Evolutionary conservation across 2,888 invertebrate genomes (phyloP).

Genomic region (Cantharis rufa): DNA sequence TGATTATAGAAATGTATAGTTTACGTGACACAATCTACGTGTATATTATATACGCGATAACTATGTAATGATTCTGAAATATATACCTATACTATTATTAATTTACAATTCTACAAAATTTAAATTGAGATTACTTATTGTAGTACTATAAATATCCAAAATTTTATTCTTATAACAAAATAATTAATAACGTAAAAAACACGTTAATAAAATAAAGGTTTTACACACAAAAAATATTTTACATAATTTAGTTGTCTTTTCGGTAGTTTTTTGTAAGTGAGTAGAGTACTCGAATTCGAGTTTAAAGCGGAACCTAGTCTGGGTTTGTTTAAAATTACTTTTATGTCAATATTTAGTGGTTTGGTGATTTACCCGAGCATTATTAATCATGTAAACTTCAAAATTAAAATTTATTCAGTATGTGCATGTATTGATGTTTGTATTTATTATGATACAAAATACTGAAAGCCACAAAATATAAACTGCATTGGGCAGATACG

Average conservation of each 20-base stretch:
- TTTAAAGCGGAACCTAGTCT: too few relatives aligned
- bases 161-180: too few relatives aligned
- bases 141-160: too few relatives aligned
- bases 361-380: not conserved
- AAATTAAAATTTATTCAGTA: not conserved
- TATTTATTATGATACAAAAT: not conserved
- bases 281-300: too few relatives aligned
- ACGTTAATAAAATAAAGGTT: too few relatives aligned
- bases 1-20: not conserved
- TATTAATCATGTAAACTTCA: not conserved
- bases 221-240: too few relatives aligned
- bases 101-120: not conserved
- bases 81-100: not conserved
- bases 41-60: not conserved
- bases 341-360: not conserved
- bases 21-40: not conserved
- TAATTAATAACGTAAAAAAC: too few relatives aligned
- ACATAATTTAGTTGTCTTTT: too few relatives aligned
- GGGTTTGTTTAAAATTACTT: not conserved
- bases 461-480: not conserved
- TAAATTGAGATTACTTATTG: not conserved
- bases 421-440: not conserved
- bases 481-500: not conserved
- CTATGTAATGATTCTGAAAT: not conserved
- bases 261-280: too few relatives aligned